These are phyloP conservation scores for Macrophya annulata DNA, from an alignment of 2,888 invertebrate genomes.

Conservation along the genomic window DNA sequence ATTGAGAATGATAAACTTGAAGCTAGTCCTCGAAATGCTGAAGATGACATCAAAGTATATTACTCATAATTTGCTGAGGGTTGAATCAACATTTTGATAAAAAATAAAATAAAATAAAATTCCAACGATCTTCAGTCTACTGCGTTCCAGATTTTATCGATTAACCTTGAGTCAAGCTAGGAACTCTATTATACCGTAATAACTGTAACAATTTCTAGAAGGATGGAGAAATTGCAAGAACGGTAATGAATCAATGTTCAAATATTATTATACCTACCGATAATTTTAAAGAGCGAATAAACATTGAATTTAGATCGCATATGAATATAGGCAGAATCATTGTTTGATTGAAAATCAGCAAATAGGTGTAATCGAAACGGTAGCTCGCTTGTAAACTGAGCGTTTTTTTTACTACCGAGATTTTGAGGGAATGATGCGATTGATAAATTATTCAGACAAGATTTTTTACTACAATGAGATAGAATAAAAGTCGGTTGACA, in stretches of 20 bases:
- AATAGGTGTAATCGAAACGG: background rate
- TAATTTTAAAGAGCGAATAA: background rate
- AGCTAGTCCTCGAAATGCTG: background rate
- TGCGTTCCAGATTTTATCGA: background rate
- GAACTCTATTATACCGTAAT: background rate
- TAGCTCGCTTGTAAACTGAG: background rate
- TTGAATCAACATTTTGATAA: background rate
- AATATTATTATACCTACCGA: background rate
- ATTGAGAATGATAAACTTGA: slow-evolving; percentile 4
- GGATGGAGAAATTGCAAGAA: background rate
- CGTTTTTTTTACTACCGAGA: background rate
- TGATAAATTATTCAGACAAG: slow-evolving; percentile 37
- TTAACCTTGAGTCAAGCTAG: background rate
- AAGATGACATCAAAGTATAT: background rate
- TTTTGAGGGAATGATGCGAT: background rate
- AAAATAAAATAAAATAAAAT: background rate
- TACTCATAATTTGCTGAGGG: background rate
- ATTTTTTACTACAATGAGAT: slow-evolving; percentile 55
- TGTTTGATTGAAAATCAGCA: background rate
- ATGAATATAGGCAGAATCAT: background rate
- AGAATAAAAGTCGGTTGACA: slow-evolving; percentile 44
- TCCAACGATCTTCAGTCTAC: background rate
- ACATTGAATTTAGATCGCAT: background rate
- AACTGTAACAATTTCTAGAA: background rate
- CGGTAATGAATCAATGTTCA: background rate